Evolutionary conservation across 2,113 vertebrate species (phyloP).

Genomic region (Thunnus thynnus): DNA sequence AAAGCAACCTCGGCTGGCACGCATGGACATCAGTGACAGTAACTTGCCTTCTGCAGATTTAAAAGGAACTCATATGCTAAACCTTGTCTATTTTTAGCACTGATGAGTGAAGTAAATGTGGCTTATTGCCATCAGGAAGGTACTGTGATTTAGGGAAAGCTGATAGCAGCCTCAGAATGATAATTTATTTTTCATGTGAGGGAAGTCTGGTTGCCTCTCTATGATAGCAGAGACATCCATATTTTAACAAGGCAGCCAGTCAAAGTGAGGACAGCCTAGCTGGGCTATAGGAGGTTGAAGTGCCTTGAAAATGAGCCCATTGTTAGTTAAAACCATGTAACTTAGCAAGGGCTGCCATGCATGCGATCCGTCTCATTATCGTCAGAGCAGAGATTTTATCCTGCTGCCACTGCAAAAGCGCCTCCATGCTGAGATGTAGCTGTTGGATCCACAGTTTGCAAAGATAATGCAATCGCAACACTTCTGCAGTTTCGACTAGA

Average conservation of each 20-base stretch:
- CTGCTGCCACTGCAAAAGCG: constrained; percentile 64
- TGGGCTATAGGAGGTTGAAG: constrained; percentile 44
- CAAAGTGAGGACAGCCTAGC: constrained; percentile 44
- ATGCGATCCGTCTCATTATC: constrained; percentile 78
- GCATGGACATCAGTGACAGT: constrained; percentile 35
- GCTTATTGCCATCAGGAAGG: constrained; percentile 51
- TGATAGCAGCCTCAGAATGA: constrained; percentile 51
- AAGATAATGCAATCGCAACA: constrained; percentile 57
- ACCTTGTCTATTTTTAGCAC: constrained; percentile 57
- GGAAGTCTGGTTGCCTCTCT: neutral
- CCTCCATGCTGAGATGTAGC: constrained; percentile 53
- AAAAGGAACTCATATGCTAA: constrained; percentile 33
- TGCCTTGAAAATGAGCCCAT: constrained; percentile 62
- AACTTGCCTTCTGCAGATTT: constrained; percentile 37
- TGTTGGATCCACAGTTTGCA: constrained; percentile 50
- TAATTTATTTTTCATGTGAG: constrained; percentile 49
- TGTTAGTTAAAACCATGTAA: constrained; percentile 73
- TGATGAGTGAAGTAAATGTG: constrained; percentile 57
- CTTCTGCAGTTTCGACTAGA: constrained; percentile 44
- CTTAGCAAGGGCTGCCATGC: constrained; percentile 69
- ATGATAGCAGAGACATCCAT: constrained; percentile 31
- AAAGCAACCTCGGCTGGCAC: constrained; percentile 50
- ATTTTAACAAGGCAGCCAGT: constrained; percentile 57
- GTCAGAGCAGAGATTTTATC: constrained; percentile 67
- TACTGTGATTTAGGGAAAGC: constrained; percentile 51